A percentile compares a stretch with the other conserved stretches of the same genome.
phyloP scores from a whole-genome alignment of 2,113 vertebrate genomes.

The Pseudopodoces humilis region DNA sequence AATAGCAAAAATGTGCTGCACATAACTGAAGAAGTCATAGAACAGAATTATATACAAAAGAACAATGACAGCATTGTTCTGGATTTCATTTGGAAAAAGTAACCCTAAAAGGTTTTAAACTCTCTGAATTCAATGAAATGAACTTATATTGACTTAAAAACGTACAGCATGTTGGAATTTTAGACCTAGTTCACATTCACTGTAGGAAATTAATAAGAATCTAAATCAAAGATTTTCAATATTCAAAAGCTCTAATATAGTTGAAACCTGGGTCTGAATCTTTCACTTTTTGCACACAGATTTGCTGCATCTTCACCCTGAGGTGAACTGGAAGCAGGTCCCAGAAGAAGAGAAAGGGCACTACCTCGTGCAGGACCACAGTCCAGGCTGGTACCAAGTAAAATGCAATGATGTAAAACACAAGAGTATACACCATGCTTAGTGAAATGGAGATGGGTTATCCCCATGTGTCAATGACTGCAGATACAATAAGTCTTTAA shows the following conservation, averaged over 20 bases:
- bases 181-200: not conserved
- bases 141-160: not conserved
- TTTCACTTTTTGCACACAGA: not conserved
- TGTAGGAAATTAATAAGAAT: not conserved
- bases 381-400: not conserved
- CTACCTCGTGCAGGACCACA: not conserved
- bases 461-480: not conserved
- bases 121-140: not conserved
- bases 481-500: not conserved
- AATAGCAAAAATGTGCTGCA: not conserved
- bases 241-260: not conserved
- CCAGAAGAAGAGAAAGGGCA: not conserved
- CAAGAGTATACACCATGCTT: rapidly evolving
- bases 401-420: not conserved
- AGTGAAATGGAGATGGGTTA: not conserved
- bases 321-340: not conserved
- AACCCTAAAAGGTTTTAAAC: not conserved
- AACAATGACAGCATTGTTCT: not conserved
- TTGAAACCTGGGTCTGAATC: not conserved
- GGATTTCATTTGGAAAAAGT: not conserved
- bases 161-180: not conserved
- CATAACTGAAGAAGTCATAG: not conserved
- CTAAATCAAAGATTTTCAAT: not conserved
- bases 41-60: not conserved
- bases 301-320: not conserved